Evolutionary conservation across 2,888 invertebrate genomes (phyloP).

Genomic region (Heliconius aoede): DNA sequence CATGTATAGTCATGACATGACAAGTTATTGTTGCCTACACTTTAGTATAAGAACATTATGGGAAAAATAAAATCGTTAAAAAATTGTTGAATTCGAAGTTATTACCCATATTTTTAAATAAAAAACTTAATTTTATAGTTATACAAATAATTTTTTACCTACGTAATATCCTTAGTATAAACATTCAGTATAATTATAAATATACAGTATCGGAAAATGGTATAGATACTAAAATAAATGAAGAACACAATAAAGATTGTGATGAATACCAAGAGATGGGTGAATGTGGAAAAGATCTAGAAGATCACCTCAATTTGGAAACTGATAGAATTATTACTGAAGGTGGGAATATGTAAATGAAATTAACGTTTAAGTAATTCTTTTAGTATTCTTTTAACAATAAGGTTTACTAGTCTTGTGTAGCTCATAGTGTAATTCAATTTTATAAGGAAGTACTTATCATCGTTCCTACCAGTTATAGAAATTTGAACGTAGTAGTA

Average conservation of each 20-base stretch:
- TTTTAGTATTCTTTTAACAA: too few species aligned
- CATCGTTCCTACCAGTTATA: too few species aligned
- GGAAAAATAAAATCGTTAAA: too few species aligned
- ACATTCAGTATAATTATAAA: slow-evolving; percentile 36
- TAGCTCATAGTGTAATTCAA: too few species aligned
- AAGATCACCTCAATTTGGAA: slow-evolving; percentile 63
- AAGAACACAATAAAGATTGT: slow-evolving; percentile 30
- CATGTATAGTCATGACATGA: background rate
- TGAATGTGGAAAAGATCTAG: slow-evolving; percentile 55
- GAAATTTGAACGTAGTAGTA: too few species aligned
- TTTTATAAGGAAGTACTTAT: too few species aligned
- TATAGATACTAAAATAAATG: slow-evolving; percentile 32
- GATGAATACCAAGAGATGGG: slow-evolving; percentile 46
- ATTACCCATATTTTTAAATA: background rate
- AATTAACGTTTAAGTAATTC: too few species aligned
- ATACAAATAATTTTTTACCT: background rate
- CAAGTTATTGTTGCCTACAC: background rate
- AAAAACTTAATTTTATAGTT: background rate
- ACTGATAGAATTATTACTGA: slow-evolving; percentile 65
- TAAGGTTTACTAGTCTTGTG: too few species aligned
- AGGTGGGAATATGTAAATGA: slow-evolving; percentile 50
- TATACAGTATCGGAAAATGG: slow-evolving; percentile 32
- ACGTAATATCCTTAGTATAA: slow-evolving; percentile 2
- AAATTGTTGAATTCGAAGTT: too few species aligned
- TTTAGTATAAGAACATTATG: too few species aligned